Conservation (phyloP, 2,797 vertebrate species). For the Oophaga sylvatica region DNA sequence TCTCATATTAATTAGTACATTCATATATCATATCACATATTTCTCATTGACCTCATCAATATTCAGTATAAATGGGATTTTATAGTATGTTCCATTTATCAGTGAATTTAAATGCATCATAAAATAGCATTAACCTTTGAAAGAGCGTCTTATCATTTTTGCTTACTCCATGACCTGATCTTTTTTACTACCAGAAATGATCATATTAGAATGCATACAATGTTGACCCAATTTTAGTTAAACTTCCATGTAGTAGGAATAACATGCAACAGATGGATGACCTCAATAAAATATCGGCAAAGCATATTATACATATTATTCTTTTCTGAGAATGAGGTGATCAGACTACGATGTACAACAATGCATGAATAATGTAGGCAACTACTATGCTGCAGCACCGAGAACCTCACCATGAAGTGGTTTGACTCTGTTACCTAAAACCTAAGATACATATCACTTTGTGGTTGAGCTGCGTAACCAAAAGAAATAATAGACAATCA, state of each 20-base stretch:
- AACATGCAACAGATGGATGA: neutral
- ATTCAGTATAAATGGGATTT: constrained; percentile 20
- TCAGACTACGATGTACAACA: constrained; percentile 1
- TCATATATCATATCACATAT: neutral
- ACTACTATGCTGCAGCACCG: neutral
- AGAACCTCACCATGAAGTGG: neutral
- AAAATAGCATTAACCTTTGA: neutral
- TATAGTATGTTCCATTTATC: neutral
- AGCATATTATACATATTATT: constrained; percentile 17
- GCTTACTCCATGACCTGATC: constrained; percentile 22
- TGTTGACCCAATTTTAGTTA: neutral
- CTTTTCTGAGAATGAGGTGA: constrained; percentile 21
- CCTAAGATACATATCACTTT: neutral
- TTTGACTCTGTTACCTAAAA: constrained; percentile 1
- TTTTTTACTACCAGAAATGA: neutral
- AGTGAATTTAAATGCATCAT: constrained; percentile 28
- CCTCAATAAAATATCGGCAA: neutral
- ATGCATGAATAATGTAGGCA: constrained; percentile 26
- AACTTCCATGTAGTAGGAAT: neutral
- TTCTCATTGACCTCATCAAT: constrained; percentile 19
- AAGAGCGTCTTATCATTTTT: constrained; percentile 3
- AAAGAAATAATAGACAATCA: neutral
- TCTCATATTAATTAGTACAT: neutral
- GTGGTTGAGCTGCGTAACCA: neutral
- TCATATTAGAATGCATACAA: neutral